Percentiles rank a stretch among this genome's conserved stretches.
These are phyloP conservation scores for Eufriesea mexicana DNA, from an alignment of 1,140 invertebrate genomes.

Conservation along the genomic window DNA sequence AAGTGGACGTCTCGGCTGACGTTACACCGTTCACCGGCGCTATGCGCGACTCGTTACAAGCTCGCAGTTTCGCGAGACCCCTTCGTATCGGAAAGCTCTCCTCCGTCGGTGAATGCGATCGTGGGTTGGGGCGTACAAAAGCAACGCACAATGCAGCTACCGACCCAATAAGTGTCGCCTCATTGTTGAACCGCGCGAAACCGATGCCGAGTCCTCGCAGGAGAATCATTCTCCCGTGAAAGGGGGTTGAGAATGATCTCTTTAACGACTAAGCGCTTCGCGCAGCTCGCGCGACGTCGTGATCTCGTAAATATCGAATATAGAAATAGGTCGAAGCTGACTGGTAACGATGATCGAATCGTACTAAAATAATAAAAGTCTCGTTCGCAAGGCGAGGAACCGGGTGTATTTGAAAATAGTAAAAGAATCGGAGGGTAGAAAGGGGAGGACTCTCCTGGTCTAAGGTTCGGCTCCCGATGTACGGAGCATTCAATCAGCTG, in stretches of 20 bases:
- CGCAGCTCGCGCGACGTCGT: background rate
- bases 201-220: background rate
- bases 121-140: slow-evolving; percentile 17
- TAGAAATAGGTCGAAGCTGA: no score
- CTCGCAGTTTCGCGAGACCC: slow-evolving; percentile 3
- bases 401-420: no score
- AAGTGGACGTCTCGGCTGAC: slow-evolving; percentile 37
- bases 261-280: background rate
- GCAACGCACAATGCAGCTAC: slow-evolving; percentile 31
- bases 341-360: background rate
- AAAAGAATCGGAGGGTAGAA: no score
- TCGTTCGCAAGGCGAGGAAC: no score
- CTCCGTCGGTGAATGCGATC: background rate
- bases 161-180: slow-evolving; percentile 44
- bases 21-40: slow-evolving; percentile 11
- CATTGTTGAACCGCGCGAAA: slow-evolving; percentile 48
- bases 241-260: background rate
- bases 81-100: slow-evolving; percentile 45
- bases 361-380: background rate
- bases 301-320: background rate
- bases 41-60: slow-evolving; percentile 15
- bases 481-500: background rate
- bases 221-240: slow-evolving; percentile 8
- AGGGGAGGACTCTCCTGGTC: no score
- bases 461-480: no score